Evolutionary conservation across 1,140 invertebrate species (phyloP).

Genomic region (Elysia chlorotica): DNA sequence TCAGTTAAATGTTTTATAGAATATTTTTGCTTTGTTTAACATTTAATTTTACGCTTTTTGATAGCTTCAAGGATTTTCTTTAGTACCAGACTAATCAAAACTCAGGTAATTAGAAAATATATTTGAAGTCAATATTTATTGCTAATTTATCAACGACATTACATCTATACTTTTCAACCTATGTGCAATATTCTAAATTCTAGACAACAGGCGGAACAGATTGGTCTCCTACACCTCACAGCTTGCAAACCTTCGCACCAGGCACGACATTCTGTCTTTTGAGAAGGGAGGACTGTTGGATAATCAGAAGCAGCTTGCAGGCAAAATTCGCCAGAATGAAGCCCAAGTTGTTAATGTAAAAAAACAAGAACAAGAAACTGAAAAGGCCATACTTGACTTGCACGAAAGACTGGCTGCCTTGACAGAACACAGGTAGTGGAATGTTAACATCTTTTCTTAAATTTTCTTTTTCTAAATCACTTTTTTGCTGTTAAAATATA

Average conservation of each 20-base stretch:
- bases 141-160: background rate
- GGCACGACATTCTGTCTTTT: background rate
- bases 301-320: background rate
- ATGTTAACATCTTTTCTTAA: too few species aligned
- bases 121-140: background rate
- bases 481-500: too few species aligned
- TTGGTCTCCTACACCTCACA: background rate
- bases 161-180: background rate
- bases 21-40: background rate
- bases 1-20: background rate
- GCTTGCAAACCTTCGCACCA: slow-evolving; percentile 7
- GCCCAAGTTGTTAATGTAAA: slow-evolving; percentile 2
- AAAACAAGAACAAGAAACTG: slow-evolving; percentile 17
- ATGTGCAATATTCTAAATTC: background rate
- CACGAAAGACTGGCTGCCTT: slow-evolving; percentile 1
- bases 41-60: background rate
- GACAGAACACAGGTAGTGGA: slow-evolving; percentile 10
- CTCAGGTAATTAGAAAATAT: too few species aligned
- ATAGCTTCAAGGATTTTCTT: background rate
- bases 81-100: background rate
- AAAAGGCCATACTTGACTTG: slow-evolving; percentile 5
- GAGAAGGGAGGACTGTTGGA: background rate
- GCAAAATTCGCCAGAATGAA: background rate
- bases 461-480: too few species aligned
- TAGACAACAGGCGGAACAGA: background rate